Conservation (phyloP, 2,113 vertebrate genomes). For the Nycticryphes semicollaris region DNA sequence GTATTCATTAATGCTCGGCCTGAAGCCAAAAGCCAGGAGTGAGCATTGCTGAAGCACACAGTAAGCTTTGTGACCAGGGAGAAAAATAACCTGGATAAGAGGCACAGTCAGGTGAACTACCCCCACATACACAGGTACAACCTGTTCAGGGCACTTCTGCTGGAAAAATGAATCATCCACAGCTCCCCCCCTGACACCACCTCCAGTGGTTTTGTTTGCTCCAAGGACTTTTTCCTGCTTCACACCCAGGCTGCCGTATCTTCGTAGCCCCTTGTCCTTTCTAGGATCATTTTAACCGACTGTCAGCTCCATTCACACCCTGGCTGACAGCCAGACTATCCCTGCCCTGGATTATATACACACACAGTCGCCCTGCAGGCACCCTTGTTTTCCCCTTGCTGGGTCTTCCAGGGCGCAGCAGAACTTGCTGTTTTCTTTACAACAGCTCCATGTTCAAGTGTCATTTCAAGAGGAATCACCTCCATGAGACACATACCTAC, state of each 20-base stretch:
- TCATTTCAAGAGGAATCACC: background rate
- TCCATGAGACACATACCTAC: background rate
- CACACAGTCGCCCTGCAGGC: background rate
- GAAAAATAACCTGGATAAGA: background rate
- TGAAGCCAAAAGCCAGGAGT: background rate
- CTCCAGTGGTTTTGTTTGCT: background rate
- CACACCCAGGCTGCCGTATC: background rate
- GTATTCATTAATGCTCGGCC: conserved; percentile 31
- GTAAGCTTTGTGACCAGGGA: background rate
- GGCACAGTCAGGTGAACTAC: background rate
- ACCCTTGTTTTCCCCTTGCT: background rate
- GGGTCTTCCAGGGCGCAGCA: background rate
- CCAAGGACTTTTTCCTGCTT: background rate
- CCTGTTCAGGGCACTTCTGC: background rate
- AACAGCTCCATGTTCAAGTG: fast-evolving
- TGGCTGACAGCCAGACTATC: background rate
- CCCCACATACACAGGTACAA: background rate
- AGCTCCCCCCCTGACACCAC: background rate
- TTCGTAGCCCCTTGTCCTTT: background rate
- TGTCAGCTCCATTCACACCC: background rate
- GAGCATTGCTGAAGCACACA: background rate
- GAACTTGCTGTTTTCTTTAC: background rate
- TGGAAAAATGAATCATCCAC: background rate
- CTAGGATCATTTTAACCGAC: background rate
- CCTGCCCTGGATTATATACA: background rate